Conservation (phyloP, 2,888 invertebrate species). For the Nephrotoma guestfalica region DNA sequence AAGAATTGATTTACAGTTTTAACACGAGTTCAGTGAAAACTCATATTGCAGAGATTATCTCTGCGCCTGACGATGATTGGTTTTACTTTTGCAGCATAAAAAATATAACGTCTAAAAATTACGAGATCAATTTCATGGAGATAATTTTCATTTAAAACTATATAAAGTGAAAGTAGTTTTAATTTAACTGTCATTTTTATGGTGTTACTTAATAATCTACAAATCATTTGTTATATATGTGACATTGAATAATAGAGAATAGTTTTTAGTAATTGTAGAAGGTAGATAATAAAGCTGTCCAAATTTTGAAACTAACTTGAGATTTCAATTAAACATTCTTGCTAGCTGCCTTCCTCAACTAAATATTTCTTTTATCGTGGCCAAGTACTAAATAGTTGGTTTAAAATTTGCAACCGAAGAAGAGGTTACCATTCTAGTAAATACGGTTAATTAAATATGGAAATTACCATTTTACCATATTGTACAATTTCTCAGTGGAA, state of each 20-base stretch:
- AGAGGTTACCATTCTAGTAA: too few relatives aligned
- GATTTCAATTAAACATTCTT: too few relatives aligned
- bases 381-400: too few relatives aligned
- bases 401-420: too few relatives aligned
- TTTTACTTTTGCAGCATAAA: background rate
- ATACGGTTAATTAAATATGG: too few relatives aligned
- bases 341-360: too few relatives aligned
- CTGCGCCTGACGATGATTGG: background rate
- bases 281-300: background rate
- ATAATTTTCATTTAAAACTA: background rate
- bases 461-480: too few relatives aligned
- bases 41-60: background rate
- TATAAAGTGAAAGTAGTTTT: background rate
- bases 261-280: background rate
- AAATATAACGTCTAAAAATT: background rate
- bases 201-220: background rate
- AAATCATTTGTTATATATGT: background rate
- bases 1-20: background rate
- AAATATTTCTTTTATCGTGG: too few relatives aligned
- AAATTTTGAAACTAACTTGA: background rate
- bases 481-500: background rate
- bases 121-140: background rate
- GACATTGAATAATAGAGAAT: background rate
- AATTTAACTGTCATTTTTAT: background rate
- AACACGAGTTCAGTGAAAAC: background rate